These are phyloP conservation scores for Rhyzopertha dominica DNA, from an alignment of 1,140 invertebrate species.

Conservation along the genomic window DNA sequence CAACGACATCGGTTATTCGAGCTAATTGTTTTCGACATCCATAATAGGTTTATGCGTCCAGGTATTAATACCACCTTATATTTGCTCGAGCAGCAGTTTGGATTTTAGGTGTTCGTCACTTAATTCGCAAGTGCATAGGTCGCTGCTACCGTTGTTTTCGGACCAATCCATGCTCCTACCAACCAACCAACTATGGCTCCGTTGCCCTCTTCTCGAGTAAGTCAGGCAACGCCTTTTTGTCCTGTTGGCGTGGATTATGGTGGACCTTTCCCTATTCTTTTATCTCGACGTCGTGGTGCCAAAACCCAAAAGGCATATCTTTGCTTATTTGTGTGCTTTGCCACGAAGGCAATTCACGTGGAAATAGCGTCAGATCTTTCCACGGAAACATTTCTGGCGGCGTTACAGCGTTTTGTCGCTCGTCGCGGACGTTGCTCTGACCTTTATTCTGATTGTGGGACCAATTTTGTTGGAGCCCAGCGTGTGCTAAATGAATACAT, in stretches of 20 bases:
- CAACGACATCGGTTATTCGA: no score
- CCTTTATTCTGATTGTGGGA: constrained; percentile 25
- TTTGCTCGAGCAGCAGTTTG: no score
- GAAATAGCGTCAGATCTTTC: constrained; percentile 5
- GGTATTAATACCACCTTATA: no score
- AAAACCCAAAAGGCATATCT: constrained; percentile 17
- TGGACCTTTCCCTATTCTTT: constrained; percentile 32
- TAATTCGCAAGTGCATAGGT: no score
- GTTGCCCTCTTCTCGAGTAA: no score
- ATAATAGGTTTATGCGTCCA: no score
- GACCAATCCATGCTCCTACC: no score
- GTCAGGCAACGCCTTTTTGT: constrained; percentile 28
- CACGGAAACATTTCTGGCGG: constrained; percentile 3
- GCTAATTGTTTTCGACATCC: no score
- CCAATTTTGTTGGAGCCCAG: constrained; percentile 24
- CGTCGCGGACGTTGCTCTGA: no score
- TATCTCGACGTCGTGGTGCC: constrained; percentile 20
- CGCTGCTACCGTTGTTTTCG: no score
- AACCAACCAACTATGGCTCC: no score
- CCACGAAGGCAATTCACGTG: constrained; percentile 1
- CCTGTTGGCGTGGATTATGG: constrained; percentile 37
- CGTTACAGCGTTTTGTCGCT: constrained; percentile 34
- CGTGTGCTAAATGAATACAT: constrained; percentile 1
- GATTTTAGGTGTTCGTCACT: no score
- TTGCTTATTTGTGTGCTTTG: constrained; percentile 29